Conservation (phyloP, 2,113 vertebrate genomes). For the Gallinago paraguaiae region DNA sequence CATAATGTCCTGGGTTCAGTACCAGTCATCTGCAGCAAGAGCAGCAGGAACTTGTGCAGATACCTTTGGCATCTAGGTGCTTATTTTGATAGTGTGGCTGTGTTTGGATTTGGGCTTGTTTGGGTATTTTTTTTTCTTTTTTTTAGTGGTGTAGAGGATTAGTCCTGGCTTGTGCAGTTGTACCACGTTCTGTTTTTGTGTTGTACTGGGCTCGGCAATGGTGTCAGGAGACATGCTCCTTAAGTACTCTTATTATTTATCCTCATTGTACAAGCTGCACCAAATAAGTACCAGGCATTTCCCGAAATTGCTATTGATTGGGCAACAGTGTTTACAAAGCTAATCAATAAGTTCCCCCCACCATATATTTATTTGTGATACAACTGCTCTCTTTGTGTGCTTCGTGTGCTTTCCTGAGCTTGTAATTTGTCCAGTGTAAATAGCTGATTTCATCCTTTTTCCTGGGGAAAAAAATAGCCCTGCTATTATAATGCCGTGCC, state of each 20-base stretch:
- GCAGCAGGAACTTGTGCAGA: neutral
- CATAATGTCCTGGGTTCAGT: neutral
- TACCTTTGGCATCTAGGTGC: neutral
- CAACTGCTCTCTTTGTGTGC: conserved; percentile 61
- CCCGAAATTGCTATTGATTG: conserved; percentile 83
- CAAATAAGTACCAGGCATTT: conserved; percentile 79
- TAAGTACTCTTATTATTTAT: conserved; percentile 76
- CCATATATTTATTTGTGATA: conserved; percentile 75
- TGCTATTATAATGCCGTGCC: conserved; percentile 64
- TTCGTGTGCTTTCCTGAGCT: conserved; percentile 76
- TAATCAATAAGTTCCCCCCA: conserved; percentile 76
- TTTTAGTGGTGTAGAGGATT: neutral
- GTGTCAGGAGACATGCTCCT: conserved; percentile 66
- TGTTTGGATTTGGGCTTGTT: neutral
- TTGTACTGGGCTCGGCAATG: conserved; percentile 31
- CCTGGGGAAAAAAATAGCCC: conserved; percentile 68
- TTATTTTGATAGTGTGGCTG: neutral
- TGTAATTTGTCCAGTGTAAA: conserved; percentile 77
- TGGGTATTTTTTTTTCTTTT: neutral
- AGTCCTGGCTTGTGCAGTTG: neutral
- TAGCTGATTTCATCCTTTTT: conserved; percentile 79
- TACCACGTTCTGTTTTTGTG: neutral
- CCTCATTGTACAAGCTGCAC: conserved; percentile 67
- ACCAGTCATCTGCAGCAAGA: neutral
- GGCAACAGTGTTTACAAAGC: conserved; percentile 74